Percentiles rank a stretch among this genome's conserved stretches.
These are phyloP conservation scores for Noctua comes DNA, from an alignment of 2,888 invertebrate species.

Conservation along the genomic window DNA sequence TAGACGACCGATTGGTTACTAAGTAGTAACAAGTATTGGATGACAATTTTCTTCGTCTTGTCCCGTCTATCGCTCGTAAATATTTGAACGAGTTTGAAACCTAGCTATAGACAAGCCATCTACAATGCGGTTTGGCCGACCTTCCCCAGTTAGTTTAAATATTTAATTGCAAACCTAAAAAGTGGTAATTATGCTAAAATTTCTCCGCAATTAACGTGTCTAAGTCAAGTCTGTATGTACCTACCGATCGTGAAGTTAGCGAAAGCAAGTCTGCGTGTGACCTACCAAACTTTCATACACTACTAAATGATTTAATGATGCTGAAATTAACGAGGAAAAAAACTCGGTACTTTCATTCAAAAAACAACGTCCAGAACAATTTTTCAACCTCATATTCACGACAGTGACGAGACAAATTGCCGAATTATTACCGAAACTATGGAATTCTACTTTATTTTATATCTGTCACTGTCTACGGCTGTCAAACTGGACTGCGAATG, in stretches of 20 bases:
- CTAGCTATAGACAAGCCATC: too few species aligned
- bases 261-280: conserved; percentile 40
- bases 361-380: conserved; percentile 33
- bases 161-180: neutral
- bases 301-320: conserved; percentile 45
- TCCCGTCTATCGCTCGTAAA: too few species aligned
- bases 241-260: neutral
- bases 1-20: too few species aligned
- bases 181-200: neutral
- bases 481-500: conserved; percentile 45
- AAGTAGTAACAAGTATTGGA: too few species aligned
- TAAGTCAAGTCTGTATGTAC: neutral
- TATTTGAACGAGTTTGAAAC: too few species aligned
- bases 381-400: conserved; percentile 44
- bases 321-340: conserved; percentile 23
- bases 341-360: conserved; percentile 51
- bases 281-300: conserved; percentile 50
- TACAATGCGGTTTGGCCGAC: neutral
- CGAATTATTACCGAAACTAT: conserved; percentile 52
- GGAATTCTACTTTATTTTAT: conserved; percentile 41
- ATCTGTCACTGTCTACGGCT: conserved; percentile 58
- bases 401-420: conserved; percentile 58
- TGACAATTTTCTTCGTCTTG: too few species aligned
- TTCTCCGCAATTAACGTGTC: neutral
- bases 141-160: neutral